These are phyloP conservation scores for Sandelia bainsii DNA, from an alignment of 2,797 vertebrate species.

Conservation along the genomic window DNA sequence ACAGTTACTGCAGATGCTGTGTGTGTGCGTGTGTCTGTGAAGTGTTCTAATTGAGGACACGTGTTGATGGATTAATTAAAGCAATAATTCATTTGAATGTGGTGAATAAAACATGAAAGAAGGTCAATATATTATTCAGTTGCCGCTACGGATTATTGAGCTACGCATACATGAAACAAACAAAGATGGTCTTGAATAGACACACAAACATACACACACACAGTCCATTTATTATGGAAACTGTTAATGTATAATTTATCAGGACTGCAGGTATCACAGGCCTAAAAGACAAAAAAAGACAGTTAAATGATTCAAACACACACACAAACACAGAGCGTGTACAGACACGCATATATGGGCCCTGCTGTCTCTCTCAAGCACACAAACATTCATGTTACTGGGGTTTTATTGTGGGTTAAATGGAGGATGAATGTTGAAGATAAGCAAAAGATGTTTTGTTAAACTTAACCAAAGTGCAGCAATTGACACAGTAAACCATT, in stretches of 20 bases:
- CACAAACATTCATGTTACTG: constrained; percentile 39
- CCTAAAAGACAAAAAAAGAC: constrained; percentile 42
- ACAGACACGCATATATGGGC: not conserved
- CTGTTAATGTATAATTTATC: constrained; percentile 70
- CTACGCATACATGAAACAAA: constrained; percentile 3
- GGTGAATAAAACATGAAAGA: constrained; percentile 58
- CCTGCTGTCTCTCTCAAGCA: not conserved
- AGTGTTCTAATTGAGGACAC: constrained; percentile 25
- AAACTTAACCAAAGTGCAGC: not conserved
- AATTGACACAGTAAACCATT: not conserved
- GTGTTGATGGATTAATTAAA: constrained; percentile 64
- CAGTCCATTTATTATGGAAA: constrained; percentile 64
- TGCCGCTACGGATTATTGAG: constrained; percentile 19
- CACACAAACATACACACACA: constrained; percentile 5
- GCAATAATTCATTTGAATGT: constrained; percentile 55
- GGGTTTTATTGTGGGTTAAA: constrained; percentile 31
- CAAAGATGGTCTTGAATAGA: not conserved
- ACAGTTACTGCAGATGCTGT: not conserved
- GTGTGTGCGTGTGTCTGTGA: not conserved
- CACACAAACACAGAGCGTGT: constrained; percentile 7
- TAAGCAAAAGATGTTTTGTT: not conserved
- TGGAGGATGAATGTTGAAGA: constrained; percentile 24
- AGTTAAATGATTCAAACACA: constrained; percentile 64
- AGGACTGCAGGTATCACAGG: constrained; percentile 59
- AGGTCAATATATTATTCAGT: constrained; percentile 55